Evolutionary conservation across 2,797 vertebrate genomes (phyloP).

Genomic region (Eupleurogrammus muticus): DNA sequence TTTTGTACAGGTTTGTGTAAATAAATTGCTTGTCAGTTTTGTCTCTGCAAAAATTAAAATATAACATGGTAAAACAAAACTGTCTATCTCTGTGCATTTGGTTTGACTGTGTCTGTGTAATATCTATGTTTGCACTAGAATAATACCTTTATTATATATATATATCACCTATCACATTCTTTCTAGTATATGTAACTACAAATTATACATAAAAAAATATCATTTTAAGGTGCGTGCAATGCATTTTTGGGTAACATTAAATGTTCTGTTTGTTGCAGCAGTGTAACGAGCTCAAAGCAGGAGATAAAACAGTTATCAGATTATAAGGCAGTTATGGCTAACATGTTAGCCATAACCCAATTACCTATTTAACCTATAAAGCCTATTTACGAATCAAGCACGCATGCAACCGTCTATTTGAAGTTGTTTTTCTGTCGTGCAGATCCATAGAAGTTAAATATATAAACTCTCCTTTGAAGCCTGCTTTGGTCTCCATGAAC

Average conservation of each 20-base stretch:
- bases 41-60: slow-evolving; percentile 99
- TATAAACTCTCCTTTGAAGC: background rate
- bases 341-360: background rate
- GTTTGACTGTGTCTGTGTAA: background rate
- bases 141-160: too few species aligned
- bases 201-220: background rate
- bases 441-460: background rate
- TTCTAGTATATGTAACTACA: too few species aligned
- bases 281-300: background rate
- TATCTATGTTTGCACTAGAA: background rate
- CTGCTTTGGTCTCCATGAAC: background rate
- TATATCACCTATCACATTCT: background rate
- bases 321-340: background rate
- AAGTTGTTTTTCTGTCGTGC: background rate
- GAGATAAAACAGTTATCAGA: background rate
- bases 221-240: background rate
- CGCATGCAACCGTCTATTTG: background rate
- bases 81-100: slow-evolving; percentile 4
- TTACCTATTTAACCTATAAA: background rate
- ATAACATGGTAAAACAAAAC: slow-evolving; percentile 93
- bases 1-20: slow-evolving; percentile 99
- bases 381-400: background rate
- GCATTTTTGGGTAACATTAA: background rate
- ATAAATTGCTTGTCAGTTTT: slow-evolving; percentile 99
- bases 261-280: background rate